These are phyloP conservation scores for Bucorvus abyssinicus DNA, from an alignment of 2,797 vertebrate genomes.

Conservation along the genomic window DNA sequence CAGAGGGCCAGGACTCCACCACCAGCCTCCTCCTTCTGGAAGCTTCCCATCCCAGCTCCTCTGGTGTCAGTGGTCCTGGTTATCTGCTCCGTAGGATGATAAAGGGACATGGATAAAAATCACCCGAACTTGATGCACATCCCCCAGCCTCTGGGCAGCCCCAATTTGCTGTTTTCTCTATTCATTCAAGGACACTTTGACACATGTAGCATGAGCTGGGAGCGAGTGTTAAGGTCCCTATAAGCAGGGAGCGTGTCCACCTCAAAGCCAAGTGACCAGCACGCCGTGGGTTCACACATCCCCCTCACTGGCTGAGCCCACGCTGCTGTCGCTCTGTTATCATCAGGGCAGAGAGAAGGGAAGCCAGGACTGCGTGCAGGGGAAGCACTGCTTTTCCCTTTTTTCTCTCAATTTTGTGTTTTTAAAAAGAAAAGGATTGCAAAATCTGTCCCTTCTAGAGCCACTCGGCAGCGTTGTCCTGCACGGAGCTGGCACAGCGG, in stretches of 20 bases:
- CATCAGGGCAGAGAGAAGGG: neutral
- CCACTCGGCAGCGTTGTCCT: neutral
- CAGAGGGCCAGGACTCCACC: rapidly evolving
- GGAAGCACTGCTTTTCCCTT: neutral
- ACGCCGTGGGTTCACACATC: neutral
- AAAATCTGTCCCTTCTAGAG: neutral
- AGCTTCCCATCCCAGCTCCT: neutral
- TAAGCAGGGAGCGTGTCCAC: neutral
- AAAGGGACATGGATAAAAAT: constrained; percentile 61
- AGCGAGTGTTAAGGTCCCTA: neutral
- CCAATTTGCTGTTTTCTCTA: neutral
- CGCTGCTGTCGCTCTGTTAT: neutral
- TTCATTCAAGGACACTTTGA: neutral
- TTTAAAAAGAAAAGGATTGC: neutral
- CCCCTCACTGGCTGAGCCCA: neutral
- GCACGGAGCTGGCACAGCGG: neutral
- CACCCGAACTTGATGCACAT: neutral
- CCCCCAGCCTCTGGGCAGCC: neutral
- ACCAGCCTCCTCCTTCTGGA: neutral
- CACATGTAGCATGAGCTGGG: rapidly evolving
- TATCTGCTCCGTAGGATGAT: neutral
- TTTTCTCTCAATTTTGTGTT: neutral
- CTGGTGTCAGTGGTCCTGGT: rapidly evolving
- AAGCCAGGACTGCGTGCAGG: neutral
- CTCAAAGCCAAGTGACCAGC: neutral